Base-by-base conservation (phyloP, 2,888 invertebrate species). In the Leucophenga maculata region DNA sequence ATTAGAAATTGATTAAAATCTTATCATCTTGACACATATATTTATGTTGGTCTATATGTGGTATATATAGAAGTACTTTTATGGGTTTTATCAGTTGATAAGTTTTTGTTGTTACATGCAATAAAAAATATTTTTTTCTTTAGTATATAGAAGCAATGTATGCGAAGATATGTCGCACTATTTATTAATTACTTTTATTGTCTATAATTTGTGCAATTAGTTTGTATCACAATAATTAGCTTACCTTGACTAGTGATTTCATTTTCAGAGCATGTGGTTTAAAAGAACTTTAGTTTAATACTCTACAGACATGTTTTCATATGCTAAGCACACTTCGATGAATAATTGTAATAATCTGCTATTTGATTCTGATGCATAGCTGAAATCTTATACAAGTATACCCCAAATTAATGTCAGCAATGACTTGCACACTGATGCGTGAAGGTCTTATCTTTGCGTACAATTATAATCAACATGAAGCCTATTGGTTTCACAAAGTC, bases 401-500 rank as follows among this genome's bases (percentile, higher is more conserved):
- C 90, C 98, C 65, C 92, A 93, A 4, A 94, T 97, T 0, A 88
- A 90, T 8, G 97, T 97, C 86, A 97, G 96, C 0, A 90, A 97
- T n/a, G 92, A 96, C n/a, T 83, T 98, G 98, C 98, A 95, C 93
- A 0, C 97, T 98, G 90, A 97, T 98, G 1, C 97, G 96, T 88
- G 93, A 92, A 75, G 96, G 97, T 0, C 96, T 97, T 86, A 92
- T 93, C 80, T 95, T 96, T 86, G 92, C 95, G 14, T 94, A 95
- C 85, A 91, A 94, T 75, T 90, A 96, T 84, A 93, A 97, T 86
- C 89, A 92, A 60, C 90, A 95, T 77, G 91, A 96, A 67, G 95
- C 94, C 3, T 97, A 98, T 88, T 98, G 97, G 97, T 97, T 99
- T 88, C 90, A 98, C 85, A 98, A 98, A 88, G 97, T 97, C 31